phyloP scores from a whole-genome alignment of 92 coral and sea anemone species.

The Galaxea fascicularis region DNA sequence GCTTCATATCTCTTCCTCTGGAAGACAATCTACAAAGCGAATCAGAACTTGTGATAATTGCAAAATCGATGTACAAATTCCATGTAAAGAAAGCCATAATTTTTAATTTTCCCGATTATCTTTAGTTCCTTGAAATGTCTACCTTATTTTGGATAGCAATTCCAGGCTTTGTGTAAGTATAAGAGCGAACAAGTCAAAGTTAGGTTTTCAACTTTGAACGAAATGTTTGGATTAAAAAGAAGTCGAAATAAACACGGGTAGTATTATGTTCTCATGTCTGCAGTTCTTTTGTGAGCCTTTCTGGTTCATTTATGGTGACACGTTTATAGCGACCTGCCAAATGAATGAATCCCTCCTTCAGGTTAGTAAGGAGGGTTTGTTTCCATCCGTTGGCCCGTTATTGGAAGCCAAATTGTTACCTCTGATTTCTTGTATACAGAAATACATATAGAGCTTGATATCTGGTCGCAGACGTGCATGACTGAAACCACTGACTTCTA shows the following conservation, averaged over 20 bases:
- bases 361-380: no score
- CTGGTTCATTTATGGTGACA: background rate
- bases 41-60: background rate
- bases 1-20: background rate
- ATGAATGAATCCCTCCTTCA: no score
- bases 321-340: no score
- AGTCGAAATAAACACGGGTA: conserved; percentile 16
- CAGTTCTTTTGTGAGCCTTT: background rate
- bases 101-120: conserved; percentile 5
- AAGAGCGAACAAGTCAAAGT: background rate
- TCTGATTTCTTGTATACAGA: no score
- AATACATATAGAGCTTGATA: no score
- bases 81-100: conserved; percentile 30
- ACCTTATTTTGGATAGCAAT: background rate
- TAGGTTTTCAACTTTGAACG: conserved; percentile 20
- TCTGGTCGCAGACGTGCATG: no score
- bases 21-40: background rate
- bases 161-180: conserved; percentile 30
- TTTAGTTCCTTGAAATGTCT: background rate
- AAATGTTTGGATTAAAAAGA: conserved; percentile 22
- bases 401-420: no score
- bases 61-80: conserved; percentile 20
- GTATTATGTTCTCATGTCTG: background rate
- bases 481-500: no score
- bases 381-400: no score